Percentiles rank a stretch among this genome's conserved stretches.
Conservation (phyloP, 30 jellyfish, hydroid and myxozoan genomes). For the Hydractinia symbiolongicarpus region DNA sequence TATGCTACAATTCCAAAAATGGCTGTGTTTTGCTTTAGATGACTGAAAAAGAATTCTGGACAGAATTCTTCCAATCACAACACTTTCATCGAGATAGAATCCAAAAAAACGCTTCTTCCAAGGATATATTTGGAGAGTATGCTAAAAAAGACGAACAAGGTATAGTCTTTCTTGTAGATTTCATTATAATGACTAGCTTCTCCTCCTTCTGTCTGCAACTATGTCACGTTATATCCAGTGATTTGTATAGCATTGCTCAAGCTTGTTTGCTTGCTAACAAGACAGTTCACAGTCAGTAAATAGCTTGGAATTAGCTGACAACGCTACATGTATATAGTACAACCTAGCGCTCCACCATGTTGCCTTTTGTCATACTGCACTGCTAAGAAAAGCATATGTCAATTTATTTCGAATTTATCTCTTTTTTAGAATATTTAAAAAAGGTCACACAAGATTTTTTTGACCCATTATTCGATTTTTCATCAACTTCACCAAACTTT, state of each 20-base stretch:
- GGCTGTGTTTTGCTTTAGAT: constrained; percentile 27
- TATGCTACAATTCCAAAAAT: neutral
- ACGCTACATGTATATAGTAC: too few relatives aligned
- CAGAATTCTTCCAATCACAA: constrained; percentile 90
- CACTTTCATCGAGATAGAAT: constrained; percentile 88
- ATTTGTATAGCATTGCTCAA: too few relatives aligned
- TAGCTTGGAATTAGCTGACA: too few relatives aligned
- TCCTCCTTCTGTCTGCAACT: too few relatives aligned
- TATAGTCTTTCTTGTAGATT: neutral
- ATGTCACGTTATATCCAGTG: too few relatives aligned
- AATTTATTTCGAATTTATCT: neutral
- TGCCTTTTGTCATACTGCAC: too few relatives aligned
- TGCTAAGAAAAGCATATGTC: too few relatives aligned
- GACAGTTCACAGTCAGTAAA: too few relatives aligned
- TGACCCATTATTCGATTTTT: constrained; percentile 60
- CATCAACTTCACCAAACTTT: constrained; percentile 38
- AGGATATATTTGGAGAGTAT: constrained; percentile 83
- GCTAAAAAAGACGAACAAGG: constrained; percentile 87
- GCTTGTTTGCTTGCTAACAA: too few relatives aligned
- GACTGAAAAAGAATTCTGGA: constrained; percentile 88
- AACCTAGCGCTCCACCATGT: too few relatives aligned
- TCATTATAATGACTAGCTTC: too few relatives aligned
- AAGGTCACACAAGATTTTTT: constrained; percentile 28
- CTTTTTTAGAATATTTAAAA: constrained; percentile 30
- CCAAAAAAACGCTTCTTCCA: constrained; percentile 42